Base-by-base conservation (phyloP, 2,113 vertebrate species). In the Excalfactoria chinensis region DNA sequence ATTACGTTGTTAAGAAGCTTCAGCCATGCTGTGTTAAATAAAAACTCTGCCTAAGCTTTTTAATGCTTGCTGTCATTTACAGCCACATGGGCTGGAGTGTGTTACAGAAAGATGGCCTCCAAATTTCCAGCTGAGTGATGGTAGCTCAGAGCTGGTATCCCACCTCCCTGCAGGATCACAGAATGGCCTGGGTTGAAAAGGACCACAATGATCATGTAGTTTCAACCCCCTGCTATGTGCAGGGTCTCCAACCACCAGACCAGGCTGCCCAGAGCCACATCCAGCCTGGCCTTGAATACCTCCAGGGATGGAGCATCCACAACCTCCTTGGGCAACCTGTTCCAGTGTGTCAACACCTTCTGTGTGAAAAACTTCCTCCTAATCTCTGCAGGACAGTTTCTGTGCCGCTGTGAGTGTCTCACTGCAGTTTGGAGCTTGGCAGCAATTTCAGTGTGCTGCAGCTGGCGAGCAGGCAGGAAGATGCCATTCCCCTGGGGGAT, bases 31-130 rank as follows among this genome's bases (percentile, higher is more conserved):
- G n/a, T 40, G 89, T 41, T 89, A 74, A 80, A 71, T 74, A 75
- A 83, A 81, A 93, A 26, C 87, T 78, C 53, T 68, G 25, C 26
- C 26, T 80, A 84, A 91, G 56, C 87, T 83, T 87, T 94, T 79
- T 32, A 44, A 37, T 5, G 3, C 84, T 80, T 85, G 15, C 20
- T 79, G 81, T 69, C 59, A 12, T 58, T 73, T 78, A 35, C 10
- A 30, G 75, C 46, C 41, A 22, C 23, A 14, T 20, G n/a, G 68
- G 4, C 23, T 86, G 34, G 43, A 62, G 17, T 81, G 69, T 13
- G 15, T 48, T 83, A 67, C 5, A 1, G 32, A 6, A 30, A 34
- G 46, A 18, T 34, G 44, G 35, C 13, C 87, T 40, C 41, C 72
- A 56, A 1, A 44, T 83, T 56, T 53, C 46, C 75, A 46, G 34